Evolutionary conservation across 2,888 invertebrate genomes (phyloP).

Genomic region (Malthinus flaveolus): DNA sequence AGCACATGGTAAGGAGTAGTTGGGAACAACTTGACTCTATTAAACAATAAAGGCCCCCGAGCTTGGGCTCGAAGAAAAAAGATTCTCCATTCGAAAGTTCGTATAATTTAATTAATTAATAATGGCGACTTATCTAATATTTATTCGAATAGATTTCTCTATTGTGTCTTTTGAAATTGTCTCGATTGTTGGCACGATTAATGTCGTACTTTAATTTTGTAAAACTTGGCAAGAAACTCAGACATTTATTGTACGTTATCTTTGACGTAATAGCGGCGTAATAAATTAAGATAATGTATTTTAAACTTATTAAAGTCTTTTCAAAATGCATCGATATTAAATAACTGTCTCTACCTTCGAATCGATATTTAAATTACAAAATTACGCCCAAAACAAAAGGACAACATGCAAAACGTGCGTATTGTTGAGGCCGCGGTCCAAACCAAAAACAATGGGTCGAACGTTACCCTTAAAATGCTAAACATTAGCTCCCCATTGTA

Average conservation of each 20-base stretch:
- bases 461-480: too few species aligned
- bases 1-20: too few species aligned
- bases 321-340: neutral
- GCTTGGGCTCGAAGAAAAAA: too few species aligned
- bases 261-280: constrained; percentile 15
- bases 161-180: constrained; percentile 13
- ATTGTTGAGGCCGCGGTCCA: too few species aligned
- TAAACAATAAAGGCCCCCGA: too few species aligned
- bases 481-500: too few species aligned
- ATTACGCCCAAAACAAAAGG: too few species aligned
- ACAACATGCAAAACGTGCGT: too few species aligned
- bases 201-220: constrained; percentile 23
- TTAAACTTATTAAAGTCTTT: constrained; percentile 16
- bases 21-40: too few species aligned
- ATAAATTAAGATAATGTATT: constrained; percentile 18
- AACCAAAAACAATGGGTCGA: too few species aligned
- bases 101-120: neutral
- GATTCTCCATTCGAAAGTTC: neutral
- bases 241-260: constrained; percentile 26
- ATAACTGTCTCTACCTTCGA: too few species aligned
- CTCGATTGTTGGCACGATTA: constrained; percentile 23
- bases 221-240: constrained; percentile 23
- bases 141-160: neutral
- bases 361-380: too few species aligned
- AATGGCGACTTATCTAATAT: neutral